Evolutionary conservation across 2,113 vertebrate genomes (phyloP), one percentile per base, ranked within the genome.

Genomic region (Cyanoramphus novaezelandiae): DNA sequence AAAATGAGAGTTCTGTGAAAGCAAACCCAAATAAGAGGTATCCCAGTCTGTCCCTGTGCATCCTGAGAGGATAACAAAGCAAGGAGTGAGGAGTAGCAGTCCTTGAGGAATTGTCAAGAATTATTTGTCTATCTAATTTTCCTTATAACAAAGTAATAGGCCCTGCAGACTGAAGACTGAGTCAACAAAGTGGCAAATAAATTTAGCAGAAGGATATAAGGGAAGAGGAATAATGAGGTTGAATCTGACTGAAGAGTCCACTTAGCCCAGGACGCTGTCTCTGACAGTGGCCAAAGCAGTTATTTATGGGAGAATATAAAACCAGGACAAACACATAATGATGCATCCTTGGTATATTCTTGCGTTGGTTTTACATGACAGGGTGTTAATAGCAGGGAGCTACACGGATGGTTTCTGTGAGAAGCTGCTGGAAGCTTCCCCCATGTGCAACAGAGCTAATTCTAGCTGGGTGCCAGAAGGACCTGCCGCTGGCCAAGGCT

Each of bases 121-220:
- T 87, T 85, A 82, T 91, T 90, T 85, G 39, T 55, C 75, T 80
- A 46, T 57, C 46, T 93, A 78, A 93, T 86, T 92, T 92, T n/a
- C 60, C 81, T 92, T 77, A 53, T 74, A 88, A 62, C 63, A 86
- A 92, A 1, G 14, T 67, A 97, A 95, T 92, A 76, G 57, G 53
- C 59, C 49, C 63, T 88, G 79, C 25, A 93, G 35, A 80, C 31
- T 86, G 67, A 69, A 90, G 85, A 88, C 3, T 77, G 68, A 83
- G 76, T 76, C 82, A 88, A 62, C 67, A 76, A 93, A 95, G 86
- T 68, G 74, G 71, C 92, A 93, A 97, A 95, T 63, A 67, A 81
- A 92, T 89, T 81, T 17, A 59, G 77, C 49, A 52, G 67, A 87
- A 91, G 35, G 79, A 57, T 37, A 28, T 41, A 91, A 71, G 23